Evolutionary conservation across 2,888 invertebrate species (phyloP).

Genomic region (Thereva unica): DNA sequence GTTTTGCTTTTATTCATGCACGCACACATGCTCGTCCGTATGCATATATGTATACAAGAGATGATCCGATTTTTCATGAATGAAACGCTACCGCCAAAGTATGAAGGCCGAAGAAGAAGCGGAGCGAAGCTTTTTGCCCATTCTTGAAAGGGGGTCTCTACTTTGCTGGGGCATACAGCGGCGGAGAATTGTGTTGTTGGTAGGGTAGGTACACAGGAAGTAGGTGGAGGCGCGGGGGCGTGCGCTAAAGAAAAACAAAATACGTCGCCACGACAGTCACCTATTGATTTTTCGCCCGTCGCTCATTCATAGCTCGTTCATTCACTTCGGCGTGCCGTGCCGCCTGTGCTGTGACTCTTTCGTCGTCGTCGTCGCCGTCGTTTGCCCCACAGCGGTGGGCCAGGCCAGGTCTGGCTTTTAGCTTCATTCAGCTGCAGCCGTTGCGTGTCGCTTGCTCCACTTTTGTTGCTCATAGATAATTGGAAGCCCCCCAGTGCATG

Average conservation of each 20-base stretch:
- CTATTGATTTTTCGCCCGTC: slow-evolving; percentile 20
- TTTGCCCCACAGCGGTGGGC: slow-evolving; percentile 7
- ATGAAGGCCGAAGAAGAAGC: too few relatives aligned
- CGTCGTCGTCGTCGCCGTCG: background rate
- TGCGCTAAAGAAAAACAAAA: background rate
- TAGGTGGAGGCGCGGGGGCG: background rate
- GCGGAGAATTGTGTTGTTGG: too few relatives aligned
- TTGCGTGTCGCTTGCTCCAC: background rate
- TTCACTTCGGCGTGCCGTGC: slow-evolving; percentile 9
- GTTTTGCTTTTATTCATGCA: too few relatives aligned
- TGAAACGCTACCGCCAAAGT: background rate
- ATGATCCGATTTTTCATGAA: slow-evolving; percentile 26
- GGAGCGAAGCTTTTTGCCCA: too few relatives aligned
- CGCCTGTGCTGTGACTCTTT: too few relatives aligned
- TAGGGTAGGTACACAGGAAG: background rate
- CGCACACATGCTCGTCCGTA: too few relatives aligned
- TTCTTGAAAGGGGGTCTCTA: too few relatives aligned
- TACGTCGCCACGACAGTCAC: slow-evolving; percentile 15
- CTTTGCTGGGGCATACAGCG: too few relatives aligned
- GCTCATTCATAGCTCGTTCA: slow-evolving; percentile 21
- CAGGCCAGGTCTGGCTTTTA: slow-evolving; percentile 6
- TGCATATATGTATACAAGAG: slow-evolving; percentile 4
- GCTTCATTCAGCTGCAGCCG: slow-evolving; percentile 9
- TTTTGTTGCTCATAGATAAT: too few relatives aligned
- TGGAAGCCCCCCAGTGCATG: too few relatives aligned